Percentiles rank a stretch among this genome's conserved stretches.
phyloP scores from a whole-genome alignment of 2,888 invertebrate species.

The Dasypolia templi region DNA sequence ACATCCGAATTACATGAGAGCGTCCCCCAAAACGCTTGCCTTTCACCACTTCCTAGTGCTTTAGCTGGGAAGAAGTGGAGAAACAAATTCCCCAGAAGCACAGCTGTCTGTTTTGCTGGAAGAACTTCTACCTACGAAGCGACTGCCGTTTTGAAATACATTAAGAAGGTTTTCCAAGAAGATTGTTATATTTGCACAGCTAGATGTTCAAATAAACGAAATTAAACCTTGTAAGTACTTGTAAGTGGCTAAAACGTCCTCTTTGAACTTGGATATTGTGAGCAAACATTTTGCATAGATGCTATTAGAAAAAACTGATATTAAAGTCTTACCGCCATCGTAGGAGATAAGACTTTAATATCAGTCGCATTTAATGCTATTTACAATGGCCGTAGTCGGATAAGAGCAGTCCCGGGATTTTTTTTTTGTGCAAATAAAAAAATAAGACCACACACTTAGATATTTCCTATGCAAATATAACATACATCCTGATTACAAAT shows the following conservation, averaged over 20 bases:
- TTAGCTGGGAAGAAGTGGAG: too few relatives aligned
- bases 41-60: too few relatives aligned
- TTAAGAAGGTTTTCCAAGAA: neutral
- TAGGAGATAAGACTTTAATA: neutral
- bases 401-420: neutral
- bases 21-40: too few relatives aligned
- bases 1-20: too few relatives aligned
- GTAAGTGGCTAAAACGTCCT: neutral
- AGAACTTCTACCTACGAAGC: neutral
- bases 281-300: neutral
- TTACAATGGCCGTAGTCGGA: neutral
- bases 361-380: too few relatives aligned
- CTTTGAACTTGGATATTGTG: neutral
- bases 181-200: neutral
- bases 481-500: constrained; percentile 28
- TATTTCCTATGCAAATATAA: neutral
- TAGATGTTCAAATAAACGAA: constrained; percentile 1
- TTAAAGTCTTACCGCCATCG: neutral
- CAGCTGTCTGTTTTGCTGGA: too few relatives aligned
- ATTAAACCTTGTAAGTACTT: neutral
- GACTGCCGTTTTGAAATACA: neutral
- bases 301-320: neutral
- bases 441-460: neutral
- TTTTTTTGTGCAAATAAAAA: neutral
- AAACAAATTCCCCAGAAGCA: too few relatives aligned